Base-by-base conservation (phyloP, 64 coral and sea anemone genomes). In the Stylophora pistillata region DNA sequence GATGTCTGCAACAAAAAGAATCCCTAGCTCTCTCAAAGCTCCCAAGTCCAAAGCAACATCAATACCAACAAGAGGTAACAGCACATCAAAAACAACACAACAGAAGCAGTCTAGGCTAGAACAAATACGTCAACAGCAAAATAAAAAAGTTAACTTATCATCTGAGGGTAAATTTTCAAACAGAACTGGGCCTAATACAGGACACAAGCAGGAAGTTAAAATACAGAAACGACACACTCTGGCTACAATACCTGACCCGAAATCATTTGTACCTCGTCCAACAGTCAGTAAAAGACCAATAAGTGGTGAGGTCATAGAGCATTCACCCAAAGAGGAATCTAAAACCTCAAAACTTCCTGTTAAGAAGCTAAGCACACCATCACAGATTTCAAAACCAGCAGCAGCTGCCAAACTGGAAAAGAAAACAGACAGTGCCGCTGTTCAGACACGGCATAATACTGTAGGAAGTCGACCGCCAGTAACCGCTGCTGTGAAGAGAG, bases 31-130 rank as follows among this genome's bases (percentile, higher is more conserved):
- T 16, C 69, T 26, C 2, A 82, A 79, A 60, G 47, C 55, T 65
- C 62, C 55, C 37, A 26, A 14, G 21, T 74, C 78, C 30, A 79
- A 75, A 72, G 30, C 89, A 20, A 90, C 28, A 70, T 27, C 74
- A 69, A 13, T 88, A 3, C 41, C 58, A 12, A 71, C 76, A 23
- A 90, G 32, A 47, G 34, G 33, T 26, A n/a, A 52, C 21, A 68
- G 4, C 69, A 23, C 4, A 32, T 13, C 80, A 84, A 84, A 84
- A 53, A 10, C 34, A 70, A 53, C 21, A 70, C 32, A 68, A n/a
- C 64, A 15, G 23, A 84, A 84, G 62, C 80, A 84, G n/a, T 84
- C 80, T 53, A 84, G 62, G 34, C 59, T 84, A 53, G 80, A 84
- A 10, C 80, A 84, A 84, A 69, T 84, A 13, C 80, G 62, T 13